Base-by-base conservation (phyloP, 2,888 invertebrate genomes). In the Argyra leucocephala region DNA sequence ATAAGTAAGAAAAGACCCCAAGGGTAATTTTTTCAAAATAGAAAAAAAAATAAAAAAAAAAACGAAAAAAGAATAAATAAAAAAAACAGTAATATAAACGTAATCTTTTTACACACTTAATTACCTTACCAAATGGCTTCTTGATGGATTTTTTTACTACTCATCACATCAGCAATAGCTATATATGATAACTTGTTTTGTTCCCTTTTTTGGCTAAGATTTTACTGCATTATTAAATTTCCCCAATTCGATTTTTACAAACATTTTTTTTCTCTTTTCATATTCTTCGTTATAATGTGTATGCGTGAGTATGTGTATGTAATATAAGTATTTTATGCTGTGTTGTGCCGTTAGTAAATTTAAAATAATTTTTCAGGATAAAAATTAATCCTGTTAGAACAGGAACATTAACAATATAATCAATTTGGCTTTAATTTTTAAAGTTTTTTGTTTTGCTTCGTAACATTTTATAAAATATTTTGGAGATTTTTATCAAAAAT, bases 81-180 rank as follows among this genome's bases (percentile, higher is more conserved):
- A 1, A 31, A 48, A n/a, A 48, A 48, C 2, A 48, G 18, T 15
- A 48, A 31, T 3, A 48, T 48, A 48, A 48, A 15, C 48, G 48
- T 48, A 48, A 48, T 48, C 48, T 64, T 58, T 64, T 37, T 62
- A 24, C 61, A 64, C 64, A 64, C 62, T 64, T 64, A 64, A 64
- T 64, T 64, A 64, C 64, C 64, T 62, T 31, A 12, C 48, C 48
- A 62, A 64, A 64, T 61, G 36, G n/a, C 24, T 22, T 22, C 62
- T 62, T 57, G 57, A 59, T 59, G 59, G 59, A 58, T 59, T 59
- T 59, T n/a, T 59, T 48, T 48, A 48, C 48, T 18, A 18, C 18
- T 48, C 48, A 48, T 48, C 48, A 48, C 18, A 18, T 48, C 48
- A 48, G 48, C 15, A 48, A 18, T 12, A 48, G 15, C 48, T 15